These are phyloP conservation scores for Oxycera nigricornis DNA, from an alignment of 2,888 invertebrate genomes.

Conservation along the genomic window DNA sequence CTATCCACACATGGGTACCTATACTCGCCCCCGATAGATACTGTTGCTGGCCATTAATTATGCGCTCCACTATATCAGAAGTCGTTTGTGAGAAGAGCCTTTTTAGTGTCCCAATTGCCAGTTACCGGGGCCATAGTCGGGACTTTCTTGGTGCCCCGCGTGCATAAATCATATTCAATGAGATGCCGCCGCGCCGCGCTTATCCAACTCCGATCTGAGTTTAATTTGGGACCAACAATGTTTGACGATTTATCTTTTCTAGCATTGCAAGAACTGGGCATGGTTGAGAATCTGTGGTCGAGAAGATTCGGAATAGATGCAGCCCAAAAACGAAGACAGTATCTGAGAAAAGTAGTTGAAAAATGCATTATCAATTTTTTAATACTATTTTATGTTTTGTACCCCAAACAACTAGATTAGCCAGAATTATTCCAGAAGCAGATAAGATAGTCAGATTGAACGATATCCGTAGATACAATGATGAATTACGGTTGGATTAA, in stretches of 20 bases:
- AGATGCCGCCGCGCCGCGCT: constrained; percentile 34
- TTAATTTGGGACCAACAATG: constrained; percentile 35
- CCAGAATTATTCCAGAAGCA: too few relatives aligned
- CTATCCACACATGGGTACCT: neutral
- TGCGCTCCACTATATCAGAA: constrained; percentile 14
- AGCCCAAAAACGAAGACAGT: too few relatives aligned
- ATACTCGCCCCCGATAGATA: constrained; percentile 9
- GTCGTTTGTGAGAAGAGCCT: constrained; percentile 32
- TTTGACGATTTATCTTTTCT: constrained; percentile 34
- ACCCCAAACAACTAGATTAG: too few relatives aligned
- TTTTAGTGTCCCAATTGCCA: constrained; percentile 22
- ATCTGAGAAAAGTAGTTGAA: too few relatives aligned
- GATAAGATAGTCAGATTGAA: too few relatives aligned
- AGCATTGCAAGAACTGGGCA: neutral
- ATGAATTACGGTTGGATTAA: too few relatives aligned
- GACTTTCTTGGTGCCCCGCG: neutral
- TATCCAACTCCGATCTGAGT: constrained; percentile 26
- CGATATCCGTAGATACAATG: too few relatives aligned
- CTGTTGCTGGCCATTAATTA: constrained; percentile 32
- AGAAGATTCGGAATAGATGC: too few relatives aligned
- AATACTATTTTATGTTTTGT: too few relatives aligned
- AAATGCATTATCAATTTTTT: too few relatives aligned
- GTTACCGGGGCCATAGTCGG: constrained; percentile 5
- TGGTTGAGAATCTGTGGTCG: neutral
- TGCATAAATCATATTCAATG: constrained; percentile 35